These are phyloP conservation scores for Drosophila lini DNA, from an alignment of 1,140 invertebrate genomes.

Conservation along the genomic window DNA sequence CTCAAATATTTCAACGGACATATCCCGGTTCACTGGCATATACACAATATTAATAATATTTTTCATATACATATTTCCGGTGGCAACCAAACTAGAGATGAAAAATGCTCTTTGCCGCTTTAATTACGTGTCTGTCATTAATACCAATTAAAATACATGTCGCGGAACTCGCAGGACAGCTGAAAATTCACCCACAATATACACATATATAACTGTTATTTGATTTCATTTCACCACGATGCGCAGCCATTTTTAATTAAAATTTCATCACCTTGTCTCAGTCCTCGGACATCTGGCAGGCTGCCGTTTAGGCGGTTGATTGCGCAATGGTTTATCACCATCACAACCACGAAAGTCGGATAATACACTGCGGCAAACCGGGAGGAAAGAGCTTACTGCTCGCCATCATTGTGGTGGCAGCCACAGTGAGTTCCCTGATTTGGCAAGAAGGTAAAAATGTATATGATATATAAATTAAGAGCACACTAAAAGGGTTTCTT, in stretches of 20 bases:
- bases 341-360: slow-evolving; percentile 22
- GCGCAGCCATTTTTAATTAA: slow-evolving; percentile 56
- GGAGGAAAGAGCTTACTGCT: slow-evolving; percentile 20
- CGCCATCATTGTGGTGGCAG: slow-evolving; percentile 18
- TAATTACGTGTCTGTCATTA: slow-evolving; percentile 24
- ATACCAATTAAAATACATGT: slow-evolving; percentile 32
- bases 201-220: slow-evolving; percentile 13
- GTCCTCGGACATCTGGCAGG: slow-evolving; percentile 41
- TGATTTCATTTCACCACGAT: slow-evolving; percentile 17
- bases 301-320: slow-evolving; percentile 66
- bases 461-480: background rate
- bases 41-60: background rate
- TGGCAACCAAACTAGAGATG: background rate
- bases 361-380: slow-evolving; percentile 31
- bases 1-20: slow-evolving; percentile 18
- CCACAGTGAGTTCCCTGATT: slow-evolving; percentile 19
- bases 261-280: slow-evolving; percentile 48
- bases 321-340: slow-evolving; percentile 62
- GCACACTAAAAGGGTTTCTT: background rate
- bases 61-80: slow-evolving; percentile 17
- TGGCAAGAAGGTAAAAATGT: slow-evolving; percentile 46
- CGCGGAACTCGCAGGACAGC: slow-evolving; percentile 19
- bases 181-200: slow-evolving; percentile 1
- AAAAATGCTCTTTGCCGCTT: background rate
- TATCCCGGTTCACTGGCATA: slow-evolving; percentile 28